Percentiles rank a stretch among this genome's conserved stretches.
Evolutionary conservation across 2,888 invertebrate species (phyloP).

Genomic region (Palloptera scutellata): DNA sequence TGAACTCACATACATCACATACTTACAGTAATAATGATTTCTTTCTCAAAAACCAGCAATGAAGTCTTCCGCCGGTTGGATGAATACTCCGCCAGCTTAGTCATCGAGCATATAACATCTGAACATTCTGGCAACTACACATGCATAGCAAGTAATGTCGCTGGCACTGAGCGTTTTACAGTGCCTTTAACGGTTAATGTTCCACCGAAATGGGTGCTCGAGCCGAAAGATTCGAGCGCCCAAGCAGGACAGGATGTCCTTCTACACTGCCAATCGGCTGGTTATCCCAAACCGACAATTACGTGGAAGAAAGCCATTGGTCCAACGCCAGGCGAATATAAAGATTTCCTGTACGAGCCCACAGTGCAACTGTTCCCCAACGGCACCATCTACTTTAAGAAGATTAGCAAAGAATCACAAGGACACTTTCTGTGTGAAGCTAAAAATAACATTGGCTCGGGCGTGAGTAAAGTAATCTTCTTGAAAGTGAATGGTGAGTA

Average conservation of each 20-base stretch:
- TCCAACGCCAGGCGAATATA: slow-evolving; percentile 80
- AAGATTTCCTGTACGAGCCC: slow-evolving; percentile 82
- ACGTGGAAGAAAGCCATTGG: slow-evolving; percentile 91
- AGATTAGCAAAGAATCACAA: slow-evolving; percentile 85
- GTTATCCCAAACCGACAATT: slow-evolving; percentile 87
- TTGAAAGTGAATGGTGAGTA: slow-evolving; percentile 86
- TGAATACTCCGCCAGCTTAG: slow-evolving; percentile 85
- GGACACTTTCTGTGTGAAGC: slow-evolving; percentile 93
- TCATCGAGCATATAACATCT: slow-evolving; percentile 86
- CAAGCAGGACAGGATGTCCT: slow-evolving; percentile 84
- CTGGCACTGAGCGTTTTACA: slow-evolving; percentile 79
- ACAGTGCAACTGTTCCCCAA: slow-evolving; percentile 80
- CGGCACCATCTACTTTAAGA: slow-evolving; percentile 83
- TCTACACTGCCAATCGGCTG: slow-evolving; percentile 89
- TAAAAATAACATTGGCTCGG: slow-evolving; percentile 90
- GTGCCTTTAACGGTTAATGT: slow-evolving; percentile 86
- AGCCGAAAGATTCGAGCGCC: slow-evolving; percentile 83
- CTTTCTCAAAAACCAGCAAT: slow-evolving; percentile 50
- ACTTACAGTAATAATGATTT: background rate
- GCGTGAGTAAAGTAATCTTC: slow-evolving; percentile 90
- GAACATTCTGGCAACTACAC: slow-evolving; percentile 90
- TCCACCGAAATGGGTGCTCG: slow-evolving; percentile 88
- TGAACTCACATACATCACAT: background rate
- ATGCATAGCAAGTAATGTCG: slow-evolving; percentile 87
- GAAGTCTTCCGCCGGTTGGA: slow-evolving; percentile 74